Evolutionary conservation across 2,113 vertebrate species (phyloP).

Genomic region (Uria lomvia): DNA sequence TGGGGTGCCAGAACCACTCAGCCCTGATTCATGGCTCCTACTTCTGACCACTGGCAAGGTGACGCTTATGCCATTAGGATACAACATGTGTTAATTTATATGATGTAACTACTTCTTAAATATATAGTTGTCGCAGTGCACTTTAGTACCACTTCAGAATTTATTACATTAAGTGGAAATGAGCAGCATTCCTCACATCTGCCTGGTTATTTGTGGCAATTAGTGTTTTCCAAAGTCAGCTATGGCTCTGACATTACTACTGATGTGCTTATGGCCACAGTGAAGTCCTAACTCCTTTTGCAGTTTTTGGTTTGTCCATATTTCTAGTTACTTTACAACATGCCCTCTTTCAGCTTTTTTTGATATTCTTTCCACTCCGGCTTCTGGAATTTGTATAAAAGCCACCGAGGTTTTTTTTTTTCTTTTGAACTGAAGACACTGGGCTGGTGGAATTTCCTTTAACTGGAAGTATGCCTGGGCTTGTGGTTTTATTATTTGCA

Average conservation of each 20-base stretch:
- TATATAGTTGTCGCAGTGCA: not conserved
- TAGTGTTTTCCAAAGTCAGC: not conserved
- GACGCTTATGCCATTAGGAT: not conserved
- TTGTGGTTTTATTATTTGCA: constrained; percentile 69
- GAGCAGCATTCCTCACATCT: not conserved
- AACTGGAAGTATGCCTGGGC: constrained; percentile 59
- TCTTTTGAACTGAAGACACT: constrained; percentile 65
- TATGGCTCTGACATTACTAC: not conserved
- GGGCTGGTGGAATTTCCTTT: constrained; percentile 70
- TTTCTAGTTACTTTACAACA: constrained; percentile 59
- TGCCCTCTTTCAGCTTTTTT: constrained; percentile 17
- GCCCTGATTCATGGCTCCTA: not conserved
- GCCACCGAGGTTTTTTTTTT: constrained; percentile 26
- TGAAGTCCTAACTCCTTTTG: constrained; percentile 30
- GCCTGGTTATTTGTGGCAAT: not conserved
- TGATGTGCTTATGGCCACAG: not conserved
- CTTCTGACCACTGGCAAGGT: not conserved
- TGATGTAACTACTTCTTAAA: not conserved
- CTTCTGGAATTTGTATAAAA: constrained; percentile 70
- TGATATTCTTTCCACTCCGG: constrained; percentile 57
- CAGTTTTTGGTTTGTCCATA: constrained; percentile 30
- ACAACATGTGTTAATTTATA: not conserved
- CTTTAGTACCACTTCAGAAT: not conserved
- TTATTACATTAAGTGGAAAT: not conserved
- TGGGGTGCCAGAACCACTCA: not conserved